phyloP scores from a whole-genome alignment of 1,140 invertebrate species.

The Asbolus verrucosus region DNA sequence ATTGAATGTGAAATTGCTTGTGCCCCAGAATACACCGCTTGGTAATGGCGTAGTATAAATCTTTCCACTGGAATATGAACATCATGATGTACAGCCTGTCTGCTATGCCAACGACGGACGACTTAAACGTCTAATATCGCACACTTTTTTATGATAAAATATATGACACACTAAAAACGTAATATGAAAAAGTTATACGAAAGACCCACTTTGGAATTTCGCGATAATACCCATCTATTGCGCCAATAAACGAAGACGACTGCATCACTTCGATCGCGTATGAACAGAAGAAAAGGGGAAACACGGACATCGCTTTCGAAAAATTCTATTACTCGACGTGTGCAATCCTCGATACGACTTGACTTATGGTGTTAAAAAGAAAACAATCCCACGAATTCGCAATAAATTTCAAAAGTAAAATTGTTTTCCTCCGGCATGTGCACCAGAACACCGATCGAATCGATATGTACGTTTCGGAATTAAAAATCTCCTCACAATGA shows the following conservation, averaged over 20 bases:
- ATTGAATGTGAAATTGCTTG: slow-evolving; percentile 52
- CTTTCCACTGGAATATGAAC: slow-evolving; percentile 51
- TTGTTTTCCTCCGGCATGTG: slow-evolving; percentile 37
- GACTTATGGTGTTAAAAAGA: slow-evolving; percentile 34
- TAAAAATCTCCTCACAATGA: slow-evolving; percentile 18
- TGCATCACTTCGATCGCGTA: neutral
- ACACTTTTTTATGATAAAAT: slow-evolving; percentile 44
- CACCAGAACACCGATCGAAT: slow-evolving; percentile 23
- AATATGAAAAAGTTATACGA: slow-evolving; percentile 40
- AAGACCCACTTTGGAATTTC: slow-evolving; percentile 23
- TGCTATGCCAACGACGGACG: slow-evolving; percentile 43
- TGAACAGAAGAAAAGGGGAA: neutral
- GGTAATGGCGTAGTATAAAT: slow-evolving; percentile 51
- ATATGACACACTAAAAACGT: slow-evolving; percentile 43
- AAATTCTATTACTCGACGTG: slow-evolving; percentile 25
- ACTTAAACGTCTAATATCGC: slow-evolving; percentile 48
- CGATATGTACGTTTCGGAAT: slow-evolving; percentile 27
- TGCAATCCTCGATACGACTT: slow-evolving; percentile 11
- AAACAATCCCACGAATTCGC: slow-evolving; percentile 40
- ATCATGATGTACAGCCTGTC: slow-evolving; percentile 51
- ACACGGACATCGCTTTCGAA: slow-evolving; percentile 3
- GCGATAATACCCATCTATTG: slow-evolving; percentile 33
- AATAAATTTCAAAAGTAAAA: slow-evolving; percentile 47
- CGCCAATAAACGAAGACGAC: slow-evolving; percentile 28
- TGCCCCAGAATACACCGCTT: slow-evolving; percentile 44